phyloP scores from a whole-genome alignment of 2,888 invertebrate genomes.

The Caenorhabditis becei region DNA sequence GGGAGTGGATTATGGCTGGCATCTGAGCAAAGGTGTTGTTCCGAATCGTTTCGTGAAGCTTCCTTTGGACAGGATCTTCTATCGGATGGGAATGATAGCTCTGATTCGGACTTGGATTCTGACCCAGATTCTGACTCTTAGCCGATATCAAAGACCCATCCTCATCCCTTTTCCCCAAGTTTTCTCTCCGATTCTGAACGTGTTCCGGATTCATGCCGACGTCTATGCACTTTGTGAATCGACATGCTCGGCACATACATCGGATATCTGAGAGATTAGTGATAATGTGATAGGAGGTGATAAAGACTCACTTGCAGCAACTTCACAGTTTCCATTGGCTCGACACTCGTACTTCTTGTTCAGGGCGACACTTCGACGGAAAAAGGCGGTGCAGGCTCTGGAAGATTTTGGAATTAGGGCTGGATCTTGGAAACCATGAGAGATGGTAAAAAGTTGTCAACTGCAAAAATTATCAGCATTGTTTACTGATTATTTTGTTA shows the following conservation, averaged over 20 bases:
- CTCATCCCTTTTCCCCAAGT: neutral
- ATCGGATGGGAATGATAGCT: slow-evolving; percentile 1
- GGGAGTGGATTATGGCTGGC: too few species aligned
- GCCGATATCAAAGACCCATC: too few species aligned
- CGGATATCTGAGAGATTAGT: slow-evolving; percentile 26
- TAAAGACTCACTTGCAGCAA: slow-evolving; percentile 68
- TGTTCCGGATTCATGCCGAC: slow-evolving; percentile 75
- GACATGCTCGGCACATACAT: slow-evolving; percentile 73
- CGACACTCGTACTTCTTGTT: slow-evolving; percentile 74
- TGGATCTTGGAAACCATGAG: neutral
- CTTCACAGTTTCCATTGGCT: slow-evolving; percentile 69
- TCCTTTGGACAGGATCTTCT: too few species aligned
- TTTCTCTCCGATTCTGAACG: slow-evolving; percentile 40
- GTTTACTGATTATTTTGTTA: neutral
- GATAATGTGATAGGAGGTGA: too few species aligned
- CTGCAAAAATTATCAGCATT: neutral
- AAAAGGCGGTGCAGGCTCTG: slow-evolving; percentile 78
- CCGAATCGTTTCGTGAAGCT: too few species aligned
- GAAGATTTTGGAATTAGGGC: neutral
- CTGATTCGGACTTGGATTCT: neutral
- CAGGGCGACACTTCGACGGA: slow-evolving; percentile 75
- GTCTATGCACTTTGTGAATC: slow-evolving; percentile 71
- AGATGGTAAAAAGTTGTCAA: neutral
- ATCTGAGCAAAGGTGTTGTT: too few species aligned
- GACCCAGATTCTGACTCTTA: neutral